phyloP scores from a whole-genome alignment of 1,140 invertebrate genomes.

The Acarapis woodi region DNA sequence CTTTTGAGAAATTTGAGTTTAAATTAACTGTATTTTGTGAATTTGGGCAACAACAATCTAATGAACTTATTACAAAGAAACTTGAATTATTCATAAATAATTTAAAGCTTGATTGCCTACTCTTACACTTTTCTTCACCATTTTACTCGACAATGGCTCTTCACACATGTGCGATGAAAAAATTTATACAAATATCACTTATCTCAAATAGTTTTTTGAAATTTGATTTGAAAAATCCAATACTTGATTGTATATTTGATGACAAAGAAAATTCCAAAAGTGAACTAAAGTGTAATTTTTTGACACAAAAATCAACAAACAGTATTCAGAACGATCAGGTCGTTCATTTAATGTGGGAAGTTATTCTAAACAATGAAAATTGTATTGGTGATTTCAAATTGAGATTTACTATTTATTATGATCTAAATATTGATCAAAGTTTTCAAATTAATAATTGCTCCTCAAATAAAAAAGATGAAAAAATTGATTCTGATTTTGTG shows the following conservation, averaged over 20 bases:
- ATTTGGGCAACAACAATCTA: slow-evolving; percentile 32
- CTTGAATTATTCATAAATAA: no score
- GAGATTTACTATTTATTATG: slow-evolving; percentile 9
- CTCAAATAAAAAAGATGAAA: no score
- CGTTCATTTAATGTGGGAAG: slow-evolving; percentile 12
- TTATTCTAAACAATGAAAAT: slow-evolving; percentile 7
- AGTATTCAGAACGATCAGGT: slow-evolving; percentile 12
- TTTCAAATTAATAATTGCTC: no score
- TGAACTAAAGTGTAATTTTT: background rate
- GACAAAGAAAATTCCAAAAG: background rate
- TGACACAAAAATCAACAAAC: slow-evolving; percentile 5
- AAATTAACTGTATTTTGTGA: slow-evolving; percentile 35
- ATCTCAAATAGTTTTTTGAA: slow-evolving; percentile 29
- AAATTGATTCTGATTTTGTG: no score
- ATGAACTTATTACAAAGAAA: slow-evolving; percentile 3
- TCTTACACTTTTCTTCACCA: slow-evolving; percentile 43
- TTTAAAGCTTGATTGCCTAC: no score
- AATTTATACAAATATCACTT: slow-evolving; percentile 21
- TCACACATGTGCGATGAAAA: slow-evolving; percentile 37
- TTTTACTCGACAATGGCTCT: slow-evolving; percentile 43
- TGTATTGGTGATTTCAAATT: slow-evolving; percentile 6
- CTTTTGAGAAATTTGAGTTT: slow-evolving; percentile 31
- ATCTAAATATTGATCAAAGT: slow-evolving; percentile 1
- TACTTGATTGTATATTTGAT: slow-evolving; percentile 17
- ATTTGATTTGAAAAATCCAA: slow-evolving; percentile 25